Conservation (phyloP, 2,113 vertebrate species). For the Mobula hypostoma region DNA sequence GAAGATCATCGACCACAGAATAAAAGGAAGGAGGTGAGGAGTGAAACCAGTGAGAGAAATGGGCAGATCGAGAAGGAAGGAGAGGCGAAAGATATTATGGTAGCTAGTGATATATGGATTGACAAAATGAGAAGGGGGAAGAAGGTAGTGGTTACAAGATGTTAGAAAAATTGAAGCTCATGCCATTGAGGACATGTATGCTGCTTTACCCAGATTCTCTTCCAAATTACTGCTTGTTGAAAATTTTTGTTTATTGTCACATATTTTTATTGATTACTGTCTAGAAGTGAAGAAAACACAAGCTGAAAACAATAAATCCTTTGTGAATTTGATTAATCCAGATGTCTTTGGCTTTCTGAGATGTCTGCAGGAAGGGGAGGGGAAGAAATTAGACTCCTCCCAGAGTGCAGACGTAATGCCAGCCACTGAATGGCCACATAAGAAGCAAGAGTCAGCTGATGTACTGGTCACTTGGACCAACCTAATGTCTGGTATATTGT, state of each 20-base stretch:
- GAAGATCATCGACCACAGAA: too few relatives aligned
- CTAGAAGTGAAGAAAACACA: background rate
- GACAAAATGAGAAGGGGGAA: too few relatives aligned
- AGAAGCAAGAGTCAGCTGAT: background rate
- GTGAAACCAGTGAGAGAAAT: too few relatives aligned
- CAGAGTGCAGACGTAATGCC: background rate
- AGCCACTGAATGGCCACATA: too few relatives aligned
- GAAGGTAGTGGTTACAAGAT: too few relatives aligned
- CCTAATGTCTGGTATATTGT: background rate
- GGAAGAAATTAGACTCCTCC: background rate
- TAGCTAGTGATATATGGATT: too few relatives aligned
- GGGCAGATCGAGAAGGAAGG: too few relatives aligned
- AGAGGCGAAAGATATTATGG: too few relatives aligned
- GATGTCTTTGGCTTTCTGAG: background rate
- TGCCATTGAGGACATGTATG: too few relatives aligned
- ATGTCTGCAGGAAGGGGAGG: background rate
- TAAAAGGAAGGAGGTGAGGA: too few relatives aligned
- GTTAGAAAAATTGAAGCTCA: too few relatives aligned
- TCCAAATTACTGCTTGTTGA: background rate
- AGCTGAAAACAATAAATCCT: background rate
- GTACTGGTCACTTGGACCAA: background rate
- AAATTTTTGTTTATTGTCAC: background rate
- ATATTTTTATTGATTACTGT: background rate
- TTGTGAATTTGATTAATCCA: background rate
- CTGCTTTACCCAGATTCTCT: background rate